These are phyloP conservation scores for Nannoperca obscura DNA, from an alignment of 2,797 vertebrate species.

Conservation along the genomic window DNA sequence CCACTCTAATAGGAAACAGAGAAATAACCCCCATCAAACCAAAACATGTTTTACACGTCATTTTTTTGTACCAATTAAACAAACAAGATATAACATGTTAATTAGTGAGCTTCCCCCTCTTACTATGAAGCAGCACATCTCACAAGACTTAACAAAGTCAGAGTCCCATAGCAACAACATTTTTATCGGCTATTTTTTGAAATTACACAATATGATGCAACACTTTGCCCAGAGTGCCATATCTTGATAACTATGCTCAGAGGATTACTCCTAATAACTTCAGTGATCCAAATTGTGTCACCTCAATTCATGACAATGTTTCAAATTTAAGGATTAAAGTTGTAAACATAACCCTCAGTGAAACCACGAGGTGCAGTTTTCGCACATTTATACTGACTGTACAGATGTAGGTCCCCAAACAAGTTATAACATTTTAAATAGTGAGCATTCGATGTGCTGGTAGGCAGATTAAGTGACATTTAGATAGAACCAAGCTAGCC, in stretches of 20 bases:
- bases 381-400: too few species aligned
- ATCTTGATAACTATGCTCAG: neutral
- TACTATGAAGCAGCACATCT: too few species aligned
- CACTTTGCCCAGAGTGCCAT: neutral
- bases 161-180: constrained; percentile 32
- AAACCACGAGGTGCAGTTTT: neutral
- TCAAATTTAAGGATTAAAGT: neutral
- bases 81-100: neutral
- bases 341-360: too few species aligned
- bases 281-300: neutral
- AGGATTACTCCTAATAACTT: neutral
- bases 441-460: neutral
- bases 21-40: neutral
- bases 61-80: neutral
- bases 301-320: neutral
- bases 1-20: neutral
- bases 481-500: neutral
- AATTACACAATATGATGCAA: neutral
- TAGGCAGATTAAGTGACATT: neutral
- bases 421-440: neutral
- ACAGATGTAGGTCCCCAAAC: too few species aligned
- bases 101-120: too few species aligned
- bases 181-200: constrained; percentile 42
- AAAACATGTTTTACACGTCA: neutral
- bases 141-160: constrained; percentile 37